These are phyloP conservation scores for Pseudomugil gertrudae DNA, from an alignment of 2,797 vertebrate genomes.

Conservation along the genomic window DNA sequence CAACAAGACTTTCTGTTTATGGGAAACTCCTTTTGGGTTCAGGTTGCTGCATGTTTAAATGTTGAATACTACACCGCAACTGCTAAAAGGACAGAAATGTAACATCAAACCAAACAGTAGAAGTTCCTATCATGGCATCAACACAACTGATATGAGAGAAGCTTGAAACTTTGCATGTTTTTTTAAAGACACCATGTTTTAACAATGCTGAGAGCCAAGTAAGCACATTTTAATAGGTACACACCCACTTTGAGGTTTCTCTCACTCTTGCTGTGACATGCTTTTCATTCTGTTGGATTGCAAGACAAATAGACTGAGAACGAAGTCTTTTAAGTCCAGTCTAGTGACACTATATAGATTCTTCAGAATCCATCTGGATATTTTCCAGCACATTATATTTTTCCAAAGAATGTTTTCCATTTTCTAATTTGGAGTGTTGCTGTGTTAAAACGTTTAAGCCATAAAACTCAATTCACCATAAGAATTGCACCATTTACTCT, in stretches of 20 bases:
- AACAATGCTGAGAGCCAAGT: background rate
- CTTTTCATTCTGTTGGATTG: background rate
- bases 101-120: background rate
- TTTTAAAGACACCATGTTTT: background rate
- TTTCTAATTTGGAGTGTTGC: background rate
- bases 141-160: background rate
- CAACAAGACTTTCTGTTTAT: slow-evolving; percentile 1
- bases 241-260: background rate
- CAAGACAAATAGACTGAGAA: background rate
- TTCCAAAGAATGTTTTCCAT: background rate
- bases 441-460: too few species aligned
- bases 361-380: background rate
- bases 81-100: background rate
- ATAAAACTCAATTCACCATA: too few species aligned
- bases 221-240: background rate
- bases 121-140: background rate
- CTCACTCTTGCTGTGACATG: background rate
- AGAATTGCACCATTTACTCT: background rate
- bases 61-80: slow-evolving; percentile 10
- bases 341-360: background rate
- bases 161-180: too few species aligned
- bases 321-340: background rate
- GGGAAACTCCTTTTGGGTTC: background rate
- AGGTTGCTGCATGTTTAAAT: slow-evolving; percentile 20
- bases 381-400: background rate